Base-by-base conservation (phyloP, 92 coral and sea anemone species). In the Parazoanthus atlanticus region DNA sequence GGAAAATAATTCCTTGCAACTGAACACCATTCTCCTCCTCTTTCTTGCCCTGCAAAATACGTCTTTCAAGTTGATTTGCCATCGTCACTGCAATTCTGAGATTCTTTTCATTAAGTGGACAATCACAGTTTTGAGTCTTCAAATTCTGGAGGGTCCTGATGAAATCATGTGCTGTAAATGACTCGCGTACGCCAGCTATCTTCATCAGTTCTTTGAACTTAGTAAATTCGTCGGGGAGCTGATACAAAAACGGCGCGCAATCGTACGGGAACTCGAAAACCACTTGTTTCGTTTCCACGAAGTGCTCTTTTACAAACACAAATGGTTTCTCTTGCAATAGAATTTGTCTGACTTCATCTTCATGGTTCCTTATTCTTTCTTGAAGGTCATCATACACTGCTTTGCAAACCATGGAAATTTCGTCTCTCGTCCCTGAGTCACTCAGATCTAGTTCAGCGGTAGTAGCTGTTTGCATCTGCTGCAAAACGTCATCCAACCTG, bases 231-330 rank as follows among this genome's bases (percentile, higher is more conserved):
- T 61, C 52, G 13, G 93, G 94, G 7, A 95, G 86, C 80, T 66
- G 64, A n/a, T 88, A 46, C 54, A 95, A 76, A 65, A 87, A 92
- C 33, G 98, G 98, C 16, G 91, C 85, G 61, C 91, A 89, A 80
- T 86, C 84, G 58, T 74, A 76, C n/a, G 61, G 76, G 31, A 88
- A 70, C 19, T 56, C 49, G 33, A 89, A 85, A 73, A 93, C 94
- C 17, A 94, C 94, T 66, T 85, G 91, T 8, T 84, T 84, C 26
- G 86, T 77, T 78, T 32, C 61, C 21, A 89, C 74, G 36, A 94
- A 94, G 15, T 74, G 80, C 19, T 78, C 89, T 31, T 80, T 89
- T 0, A 88, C 88, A 70, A 91, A 89, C 49, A 94, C 43, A 46
- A 93, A 91, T 17, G 66, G 87, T 19, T 82, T 86, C 30, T 26